Evolutionary conservation across 1,140 invertebrate genomes (phyloP).

Genomic region (Drosophila burlai): DNA sequence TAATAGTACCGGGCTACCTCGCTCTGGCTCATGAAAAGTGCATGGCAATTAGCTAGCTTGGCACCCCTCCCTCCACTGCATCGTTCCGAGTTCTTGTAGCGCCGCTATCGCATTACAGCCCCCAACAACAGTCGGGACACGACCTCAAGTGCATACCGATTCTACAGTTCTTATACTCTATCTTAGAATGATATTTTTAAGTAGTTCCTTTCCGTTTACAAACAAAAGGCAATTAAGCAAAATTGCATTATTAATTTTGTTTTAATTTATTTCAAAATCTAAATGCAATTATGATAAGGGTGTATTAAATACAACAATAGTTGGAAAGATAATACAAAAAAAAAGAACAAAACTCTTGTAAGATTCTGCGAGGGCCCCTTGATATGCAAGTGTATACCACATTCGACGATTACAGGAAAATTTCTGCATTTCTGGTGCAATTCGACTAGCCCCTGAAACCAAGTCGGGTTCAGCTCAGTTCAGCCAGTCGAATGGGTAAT

Average conservation of each 20-base stretch:
- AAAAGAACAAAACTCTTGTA: no score
- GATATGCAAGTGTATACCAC: background rate
- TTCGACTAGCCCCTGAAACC: constrained; percentile 66
- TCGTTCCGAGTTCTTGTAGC: background rate
- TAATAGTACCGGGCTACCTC: constrained; percentile 2
- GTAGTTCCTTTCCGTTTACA: background rate
- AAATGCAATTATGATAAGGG: no score
- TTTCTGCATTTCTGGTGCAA: constrained; percentile 17
- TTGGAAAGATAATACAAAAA: no score
- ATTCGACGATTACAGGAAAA: background rate
- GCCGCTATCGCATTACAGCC: constrained; percentile 11
- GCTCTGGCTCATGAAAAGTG: constrained; percentile 11
- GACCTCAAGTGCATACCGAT: background rate
- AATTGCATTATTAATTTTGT: background rate
- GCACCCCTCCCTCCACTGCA: background rate
- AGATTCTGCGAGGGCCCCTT: no score
- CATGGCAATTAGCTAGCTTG: constrained; percentile 15
- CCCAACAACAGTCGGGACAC: constrained; percentile 8
- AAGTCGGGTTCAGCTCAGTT: constrained; percentile 25
- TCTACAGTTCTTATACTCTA: background rate
- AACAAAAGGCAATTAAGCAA: background rate
- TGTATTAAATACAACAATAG: no score
- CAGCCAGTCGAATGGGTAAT: background rate
- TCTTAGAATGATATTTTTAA: background rate
- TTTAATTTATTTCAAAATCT: no score